These are phyloP conservation scores for Pseudococcus jackbeardsleyi DNA, from an alignment of 2,888 invertebrate species.

Conservation along the genomic window DNA sequence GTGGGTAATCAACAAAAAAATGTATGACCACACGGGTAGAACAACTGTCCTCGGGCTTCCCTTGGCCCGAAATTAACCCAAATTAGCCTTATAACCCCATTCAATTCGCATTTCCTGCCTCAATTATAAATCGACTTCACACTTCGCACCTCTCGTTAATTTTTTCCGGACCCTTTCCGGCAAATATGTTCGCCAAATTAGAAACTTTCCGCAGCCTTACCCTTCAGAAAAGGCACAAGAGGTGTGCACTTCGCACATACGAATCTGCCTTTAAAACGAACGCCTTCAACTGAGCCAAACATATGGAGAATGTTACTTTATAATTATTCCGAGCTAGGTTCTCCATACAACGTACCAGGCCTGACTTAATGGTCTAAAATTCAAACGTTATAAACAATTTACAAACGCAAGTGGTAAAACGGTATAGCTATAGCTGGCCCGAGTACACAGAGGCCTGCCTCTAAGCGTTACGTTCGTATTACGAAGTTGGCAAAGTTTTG, in stretches of 20 bases:
- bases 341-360: background rate
- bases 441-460: background rate
- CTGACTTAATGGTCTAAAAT: conserved; percentile 38
- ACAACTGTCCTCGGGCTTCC: no score
- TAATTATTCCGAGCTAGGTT: conserved; percentile 2
- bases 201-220: background rate
- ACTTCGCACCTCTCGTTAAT: background rate
- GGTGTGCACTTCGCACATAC: background rate
- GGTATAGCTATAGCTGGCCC: background rate
- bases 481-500: conserved; percentile 43
- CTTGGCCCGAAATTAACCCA: no score
- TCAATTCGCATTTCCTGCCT: no score
- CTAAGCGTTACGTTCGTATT: background rate
- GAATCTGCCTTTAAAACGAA: background rate
- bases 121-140: no score
- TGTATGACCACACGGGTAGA: no score
- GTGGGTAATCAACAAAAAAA: no score
- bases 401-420: conserved; percentile 4
- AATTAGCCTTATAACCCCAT: no score
- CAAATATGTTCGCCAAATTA: background rate
- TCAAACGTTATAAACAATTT: conserved; percentile 45
- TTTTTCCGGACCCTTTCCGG: background rate
- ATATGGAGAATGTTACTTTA: conserved; percentile 36
- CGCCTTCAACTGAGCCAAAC: conserved; percentile 17
- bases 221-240: background rate